Conservation (phyloP, 2,888 invertebrate species). For the Rotaria sp. region DNA sequence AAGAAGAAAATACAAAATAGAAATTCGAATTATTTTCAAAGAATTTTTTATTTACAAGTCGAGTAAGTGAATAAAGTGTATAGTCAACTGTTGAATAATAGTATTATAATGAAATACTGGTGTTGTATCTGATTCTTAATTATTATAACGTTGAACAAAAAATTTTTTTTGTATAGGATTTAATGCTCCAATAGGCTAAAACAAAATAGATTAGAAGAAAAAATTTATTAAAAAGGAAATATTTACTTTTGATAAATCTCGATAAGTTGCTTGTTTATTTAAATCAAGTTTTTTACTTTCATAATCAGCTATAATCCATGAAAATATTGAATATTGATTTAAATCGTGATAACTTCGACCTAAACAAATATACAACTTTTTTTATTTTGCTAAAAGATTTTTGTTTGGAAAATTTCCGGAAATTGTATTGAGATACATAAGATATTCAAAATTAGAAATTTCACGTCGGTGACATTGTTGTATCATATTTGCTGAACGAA, state of each 20-base stretch:
- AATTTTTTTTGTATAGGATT: constrained; percentile 88
- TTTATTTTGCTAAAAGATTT: not conserved
- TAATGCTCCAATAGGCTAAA: constrained; percentile 86
- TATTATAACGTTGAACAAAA: constrained; percentile 90
- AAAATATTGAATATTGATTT: constrained; percentile 71
- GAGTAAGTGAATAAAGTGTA: constrained; percentile 92
- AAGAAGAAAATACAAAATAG: not conserved
- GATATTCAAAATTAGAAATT: constrained; percentile 98
- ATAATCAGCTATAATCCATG: constrained; percentile 96
- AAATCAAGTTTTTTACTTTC: constrained; percentile 63
- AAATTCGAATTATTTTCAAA: no score
- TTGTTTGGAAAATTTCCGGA: constrained; percentile 60
- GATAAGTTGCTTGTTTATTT: constrained; percentile 33
- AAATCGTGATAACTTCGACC: constrained; percentile 33
- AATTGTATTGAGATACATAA: constrained; percentile 99
- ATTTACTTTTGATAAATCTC: constrained; percentile 36
- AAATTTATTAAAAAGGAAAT: not conserved
- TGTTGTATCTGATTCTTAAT: constrained; percentile 83
- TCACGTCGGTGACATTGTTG: constrained; percentile 98
- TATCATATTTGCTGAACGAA: constrained; percentile 98
- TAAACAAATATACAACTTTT: not conserved
- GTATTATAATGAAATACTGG: constrained; percentile 99
- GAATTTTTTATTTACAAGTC: constrained; percentile 63
- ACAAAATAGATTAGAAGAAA: constrained; percentile 40
- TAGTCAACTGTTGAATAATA: constrained; percentile 98